Conservation (phyloP, 2,888 invertebrate genomes). For the Ischnura elegans region DNA sequence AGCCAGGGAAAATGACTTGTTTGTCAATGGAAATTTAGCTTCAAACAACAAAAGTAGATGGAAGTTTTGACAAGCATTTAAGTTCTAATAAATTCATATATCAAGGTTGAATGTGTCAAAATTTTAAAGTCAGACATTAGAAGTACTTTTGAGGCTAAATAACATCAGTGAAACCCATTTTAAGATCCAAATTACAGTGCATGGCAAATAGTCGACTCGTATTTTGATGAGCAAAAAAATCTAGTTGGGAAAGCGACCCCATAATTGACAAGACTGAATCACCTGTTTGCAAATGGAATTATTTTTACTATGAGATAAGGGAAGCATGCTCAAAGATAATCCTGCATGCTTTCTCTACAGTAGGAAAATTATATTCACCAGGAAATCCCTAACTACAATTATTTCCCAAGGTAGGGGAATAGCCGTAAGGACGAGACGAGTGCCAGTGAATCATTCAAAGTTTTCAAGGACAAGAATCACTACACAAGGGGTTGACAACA, state of each 20-base stretch:
- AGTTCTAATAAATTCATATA: not conserved
- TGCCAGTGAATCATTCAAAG: constrained; percentile 13
- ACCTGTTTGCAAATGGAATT: constrained; percentile 20
- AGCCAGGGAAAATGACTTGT: not conserved
- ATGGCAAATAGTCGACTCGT: not conserved
- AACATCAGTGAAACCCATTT: not conserved
- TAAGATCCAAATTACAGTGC: not conserved
- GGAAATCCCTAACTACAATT: constrained; percentile 8
- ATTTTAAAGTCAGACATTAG: not conserved
- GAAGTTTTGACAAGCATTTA: not conserved
- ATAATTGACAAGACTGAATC: not conserved
- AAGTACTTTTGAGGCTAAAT: not conserved
- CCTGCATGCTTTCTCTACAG: not conserved
- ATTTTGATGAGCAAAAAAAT: not conserved
- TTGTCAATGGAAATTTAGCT: not conserved
- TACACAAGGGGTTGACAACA: not conserved
- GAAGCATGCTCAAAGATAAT: not conserved
- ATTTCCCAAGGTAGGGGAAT: not conserved
- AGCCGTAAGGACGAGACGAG: not conserved
- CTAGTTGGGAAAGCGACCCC: not conserved
- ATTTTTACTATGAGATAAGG: not conserved
- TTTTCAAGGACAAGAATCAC: not conserved
- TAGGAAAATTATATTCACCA: not conserved
- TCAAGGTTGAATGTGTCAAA: not conserved
- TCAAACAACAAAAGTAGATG: not conserved